Conservation (phyloP, 1,140 invertebrate species). For the Holotrichia oblita region DNA sequence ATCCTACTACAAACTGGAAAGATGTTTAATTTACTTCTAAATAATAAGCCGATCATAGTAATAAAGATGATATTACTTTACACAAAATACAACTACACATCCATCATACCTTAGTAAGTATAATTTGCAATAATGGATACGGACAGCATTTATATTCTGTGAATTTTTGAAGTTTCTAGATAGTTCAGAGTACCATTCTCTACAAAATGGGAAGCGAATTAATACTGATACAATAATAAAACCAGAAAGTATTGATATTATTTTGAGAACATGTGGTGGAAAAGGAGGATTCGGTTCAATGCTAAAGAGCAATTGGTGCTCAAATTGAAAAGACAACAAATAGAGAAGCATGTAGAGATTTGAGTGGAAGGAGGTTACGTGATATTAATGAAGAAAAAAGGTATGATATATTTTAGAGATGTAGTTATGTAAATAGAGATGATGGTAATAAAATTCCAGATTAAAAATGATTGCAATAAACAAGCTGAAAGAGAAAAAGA, state of each 20-base stretch:
- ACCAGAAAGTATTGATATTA: conserved; percentile 55
- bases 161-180: conserved; percentile 54
- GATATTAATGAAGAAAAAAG: conserved; percentile 98
- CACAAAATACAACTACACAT: neutral
- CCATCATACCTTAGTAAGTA: neutral
- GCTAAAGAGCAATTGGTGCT: conserved; percentile 93
- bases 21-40: conserved; percentile 24
- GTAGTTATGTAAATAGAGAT: neutral
- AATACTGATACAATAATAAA: conserved; percentile 48
- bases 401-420: conserved; percentile 49
- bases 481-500: conserved; percentile 83
- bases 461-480: conserved; percentile 88
- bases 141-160: neutral
- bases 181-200: conserved; percentile 62
- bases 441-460: conserved; percentile 44
- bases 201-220: conserved; percentile 63
- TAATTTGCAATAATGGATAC: neutral
- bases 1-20: too few relatives aligned
- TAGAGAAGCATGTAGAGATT: conserved; percentile 94
- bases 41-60: neutral
- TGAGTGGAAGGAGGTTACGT: conserved; percentile 90
- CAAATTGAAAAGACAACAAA: conserved; percentile 99
- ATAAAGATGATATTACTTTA: neutral
- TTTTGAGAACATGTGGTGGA: conserved; percentile 72
- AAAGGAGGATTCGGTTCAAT: conserved; percentile 96